These are phyloP conservation scores for Excalfactoria chinensis DNA, from an alignment of 2,113 vertebrate genomes.

Conservation along the genomic window DNA sequence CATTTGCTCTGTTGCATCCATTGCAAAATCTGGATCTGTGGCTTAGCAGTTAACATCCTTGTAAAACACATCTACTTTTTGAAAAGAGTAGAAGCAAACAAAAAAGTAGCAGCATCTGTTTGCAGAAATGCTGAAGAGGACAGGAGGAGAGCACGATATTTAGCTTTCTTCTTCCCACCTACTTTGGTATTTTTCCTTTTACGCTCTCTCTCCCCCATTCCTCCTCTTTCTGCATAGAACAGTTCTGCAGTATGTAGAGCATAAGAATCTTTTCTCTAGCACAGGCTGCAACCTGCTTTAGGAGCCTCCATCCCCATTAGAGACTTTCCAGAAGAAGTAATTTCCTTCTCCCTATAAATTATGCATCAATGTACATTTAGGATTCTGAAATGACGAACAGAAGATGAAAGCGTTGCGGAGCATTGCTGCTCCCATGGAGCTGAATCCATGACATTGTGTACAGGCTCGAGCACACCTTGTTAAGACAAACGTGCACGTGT, in stretches of 20 bases:
- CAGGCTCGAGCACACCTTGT: conserved; percentile 22
- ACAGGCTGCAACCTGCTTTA: conserved; percentile 54
- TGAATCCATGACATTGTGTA: background rate
- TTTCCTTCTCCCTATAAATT: conserved; percentile 72
- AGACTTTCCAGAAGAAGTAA: conserved; percentile 67
- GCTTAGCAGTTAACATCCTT: background rate
- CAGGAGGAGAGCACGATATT: background rate
- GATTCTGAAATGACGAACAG: conserved; percentile 51
- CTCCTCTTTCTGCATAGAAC: background rate
- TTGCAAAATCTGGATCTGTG: background rate
- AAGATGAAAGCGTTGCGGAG: conserved; percentile 16
- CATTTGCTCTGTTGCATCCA: background rate
- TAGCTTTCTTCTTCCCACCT: background rate
- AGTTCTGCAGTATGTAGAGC: conserved; percentile 53
- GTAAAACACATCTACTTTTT: background rate
- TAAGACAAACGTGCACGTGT: background rate
- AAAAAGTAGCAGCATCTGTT: background rate
- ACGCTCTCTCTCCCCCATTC: background rate
- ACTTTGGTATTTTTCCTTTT: background rate
- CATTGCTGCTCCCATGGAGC: background rate
- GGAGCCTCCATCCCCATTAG: conserved; percentile 61
- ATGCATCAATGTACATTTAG: conserved; percentile 63
- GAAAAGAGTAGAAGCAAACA: background rate
- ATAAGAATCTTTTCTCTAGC: conserved; percentile 50
- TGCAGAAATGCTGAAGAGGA: background rate